Evolutionary conservation across 2,113 vertebrate genomes (phyloP).

Genomic region (Trichomycterus rosablanca): DNA sequence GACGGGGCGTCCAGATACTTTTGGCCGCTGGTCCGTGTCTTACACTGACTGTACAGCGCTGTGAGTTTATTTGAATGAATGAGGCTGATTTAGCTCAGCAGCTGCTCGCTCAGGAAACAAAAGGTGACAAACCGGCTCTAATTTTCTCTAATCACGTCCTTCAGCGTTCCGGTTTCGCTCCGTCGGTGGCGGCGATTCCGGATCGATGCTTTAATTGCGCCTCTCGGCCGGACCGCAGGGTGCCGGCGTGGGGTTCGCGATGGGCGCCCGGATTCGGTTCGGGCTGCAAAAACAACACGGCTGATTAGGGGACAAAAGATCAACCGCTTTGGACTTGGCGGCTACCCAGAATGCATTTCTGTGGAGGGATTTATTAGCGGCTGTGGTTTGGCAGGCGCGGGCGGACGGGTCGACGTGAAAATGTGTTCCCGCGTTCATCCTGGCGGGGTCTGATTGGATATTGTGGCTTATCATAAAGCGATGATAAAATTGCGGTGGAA

Average conservation of each 20-base stretch:
- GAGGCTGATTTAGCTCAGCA: slow-evolving; percentile 15
- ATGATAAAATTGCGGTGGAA: no score
- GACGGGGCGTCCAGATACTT: no score
- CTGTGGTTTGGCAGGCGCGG: slow-evolving; percentile 3
- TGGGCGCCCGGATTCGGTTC: background rate
- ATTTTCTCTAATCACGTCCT: slow-evolving; percentile 19
- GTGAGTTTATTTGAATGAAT: background rate
- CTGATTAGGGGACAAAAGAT: slow-evolving; percentile 15
- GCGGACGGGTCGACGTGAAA: slow-evolving; percentile 34
- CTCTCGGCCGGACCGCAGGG: slow-evolving; percentile 2
- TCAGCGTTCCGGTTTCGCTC: slow-evolving; percentile 13
- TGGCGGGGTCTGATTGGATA: background rate
- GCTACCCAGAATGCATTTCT: background rate
- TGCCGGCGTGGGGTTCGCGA: background rate
- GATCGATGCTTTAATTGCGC: slow-evolving; percentile 1
- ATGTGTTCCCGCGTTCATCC: background rate
- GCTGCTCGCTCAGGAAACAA: slow-evolving; percentile 18
- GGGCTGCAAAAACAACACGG: slow-evolving; percentile 9
- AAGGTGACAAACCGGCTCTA: slow-evolving; percentile 4
- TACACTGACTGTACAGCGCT: no score
- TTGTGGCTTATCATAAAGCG: background rate
- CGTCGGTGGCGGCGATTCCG: no score
- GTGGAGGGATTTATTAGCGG: background rate
- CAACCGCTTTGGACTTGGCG: slow-evolving; percentile 13
- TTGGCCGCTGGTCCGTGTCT: background rate